Conservation (phyloP, 2,888 invertebrate species). For the Rhamphomyia laevipes region DNA sequence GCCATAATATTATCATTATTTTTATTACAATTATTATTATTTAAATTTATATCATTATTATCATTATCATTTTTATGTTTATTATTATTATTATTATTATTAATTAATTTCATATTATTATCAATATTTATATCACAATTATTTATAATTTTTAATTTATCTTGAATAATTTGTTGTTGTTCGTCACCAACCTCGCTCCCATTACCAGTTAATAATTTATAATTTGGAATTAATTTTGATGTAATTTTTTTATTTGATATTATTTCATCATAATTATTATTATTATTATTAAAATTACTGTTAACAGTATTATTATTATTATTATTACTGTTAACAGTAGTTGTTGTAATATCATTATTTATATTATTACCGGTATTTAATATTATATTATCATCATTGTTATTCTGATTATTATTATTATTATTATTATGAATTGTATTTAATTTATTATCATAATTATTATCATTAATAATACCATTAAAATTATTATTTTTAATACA, state of each 20-base stretch:
- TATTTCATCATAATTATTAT: no score
- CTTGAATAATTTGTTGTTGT: no score
- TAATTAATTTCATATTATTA: no score
- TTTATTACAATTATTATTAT: neutral
- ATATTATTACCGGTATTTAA: no score
- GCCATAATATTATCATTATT: conserved; percentile 4
- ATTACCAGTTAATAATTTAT: no score
- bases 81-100: neutral
- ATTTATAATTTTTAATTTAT: neutral
- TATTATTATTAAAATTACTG: no score
- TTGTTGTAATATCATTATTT: no score
- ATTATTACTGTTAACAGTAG: no score
- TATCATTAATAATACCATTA: conserved; percentile 1
- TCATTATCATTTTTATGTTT: neutral
- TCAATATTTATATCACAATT: neutral
- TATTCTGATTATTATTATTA: neutral
- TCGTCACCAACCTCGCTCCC: no score
- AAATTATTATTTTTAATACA: neutral
- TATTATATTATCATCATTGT: neutral
- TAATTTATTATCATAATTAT: neutral
- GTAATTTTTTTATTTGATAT: no score
- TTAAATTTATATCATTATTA: no score
- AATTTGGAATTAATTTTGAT: neutral
- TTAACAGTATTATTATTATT: no score
- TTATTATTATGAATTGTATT: neutral